Conservation (phyloP, 2,888 invertebrate genomes). For the Crepidodera aurea region DNA sequence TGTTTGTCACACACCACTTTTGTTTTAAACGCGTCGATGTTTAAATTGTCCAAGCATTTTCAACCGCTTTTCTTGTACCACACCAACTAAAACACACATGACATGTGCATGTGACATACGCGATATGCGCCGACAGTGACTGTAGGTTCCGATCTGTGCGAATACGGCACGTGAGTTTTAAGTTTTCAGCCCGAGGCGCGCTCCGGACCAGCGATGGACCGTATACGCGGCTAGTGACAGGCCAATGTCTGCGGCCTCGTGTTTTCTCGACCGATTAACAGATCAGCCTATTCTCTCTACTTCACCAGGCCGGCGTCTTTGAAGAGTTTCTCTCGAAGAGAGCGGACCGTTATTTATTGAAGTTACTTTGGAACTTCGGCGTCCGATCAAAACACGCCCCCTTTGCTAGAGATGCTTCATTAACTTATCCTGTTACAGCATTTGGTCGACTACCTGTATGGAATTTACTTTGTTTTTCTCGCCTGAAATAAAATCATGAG, state of each 20-base stretch:
- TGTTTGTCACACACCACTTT: no score
- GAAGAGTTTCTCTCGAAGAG: constrained; percentile 15
- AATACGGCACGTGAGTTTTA: neutral
- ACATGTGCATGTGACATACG: constrained; percentile 9
- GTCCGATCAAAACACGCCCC: constrained; percentile 18
- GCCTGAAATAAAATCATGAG: no score
- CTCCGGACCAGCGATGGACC: constrained; percentile 4
- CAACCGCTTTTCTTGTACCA: no score
- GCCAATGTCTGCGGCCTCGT: constrained; percentile 23
- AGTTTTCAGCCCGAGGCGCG: neutral
- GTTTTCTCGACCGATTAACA: constrained; percentile 36
- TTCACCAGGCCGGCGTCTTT: constrained; percentile 32
- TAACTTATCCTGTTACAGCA: no score
- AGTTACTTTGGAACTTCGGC: constrained; percentile 17
- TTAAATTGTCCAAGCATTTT: no score
- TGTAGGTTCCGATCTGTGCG: neutral
- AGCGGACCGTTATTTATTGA: constrained; percentile 8
- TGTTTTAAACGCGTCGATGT: no score
- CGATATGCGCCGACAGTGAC: constrained; percentile 2
- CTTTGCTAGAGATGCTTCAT: neutral
- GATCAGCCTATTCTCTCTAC: constrained; percentile 35
- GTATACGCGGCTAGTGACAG: constrained; percentile 28
- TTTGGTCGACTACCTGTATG: no score
- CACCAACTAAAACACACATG: neutral
- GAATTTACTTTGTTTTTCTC: no score